These are phyloP conservation scores for Limnephilus auricula DNA, from an alignment of 2,888 invertebrate genomes.

Conservation along the genomic window DNA sequence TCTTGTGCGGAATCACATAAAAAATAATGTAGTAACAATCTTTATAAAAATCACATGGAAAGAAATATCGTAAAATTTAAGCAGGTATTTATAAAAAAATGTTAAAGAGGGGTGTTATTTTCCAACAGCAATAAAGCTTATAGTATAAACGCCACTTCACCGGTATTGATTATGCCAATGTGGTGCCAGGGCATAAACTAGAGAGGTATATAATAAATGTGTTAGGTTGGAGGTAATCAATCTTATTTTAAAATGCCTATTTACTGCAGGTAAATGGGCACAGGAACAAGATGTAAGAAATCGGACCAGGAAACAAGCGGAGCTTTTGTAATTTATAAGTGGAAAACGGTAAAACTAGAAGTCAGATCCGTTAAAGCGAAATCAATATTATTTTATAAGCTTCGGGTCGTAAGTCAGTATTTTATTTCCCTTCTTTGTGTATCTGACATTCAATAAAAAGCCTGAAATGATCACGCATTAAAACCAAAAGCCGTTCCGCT, in stretches of 20 bases:
- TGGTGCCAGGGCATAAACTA: background rate
- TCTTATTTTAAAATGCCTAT: background rate
- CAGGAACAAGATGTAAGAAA: background rate
- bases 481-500: background rate
- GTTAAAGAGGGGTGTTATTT: background rate
- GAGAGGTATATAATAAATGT: background rate
- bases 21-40: background rate
- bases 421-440: background rate
- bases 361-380: background rate
- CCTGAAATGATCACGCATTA: background rate
- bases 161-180: background rate
- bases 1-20: background rate
- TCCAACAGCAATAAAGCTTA: background rate
- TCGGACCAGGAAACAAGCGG: background rate
- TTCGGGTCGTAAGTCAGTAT: background rate
- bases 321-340: background rate
- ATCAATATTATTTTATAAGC: conserved; percentile 12
- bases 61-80: background rate
- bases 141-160: background rate
- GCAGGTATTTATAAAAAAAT: background rate
- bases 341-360: background rate
- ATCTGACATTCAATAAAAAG: conserved; percentile 7
- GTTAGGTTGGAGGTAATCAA: background rate
- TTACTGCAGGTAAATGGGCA: background rate
- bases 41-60: background rate